These are phyloP conservation scores for Alexandromys oeconomus DNA, from an alignment of 2,797 vertebrate genomes.

Conservation along the genomic window DNA sequence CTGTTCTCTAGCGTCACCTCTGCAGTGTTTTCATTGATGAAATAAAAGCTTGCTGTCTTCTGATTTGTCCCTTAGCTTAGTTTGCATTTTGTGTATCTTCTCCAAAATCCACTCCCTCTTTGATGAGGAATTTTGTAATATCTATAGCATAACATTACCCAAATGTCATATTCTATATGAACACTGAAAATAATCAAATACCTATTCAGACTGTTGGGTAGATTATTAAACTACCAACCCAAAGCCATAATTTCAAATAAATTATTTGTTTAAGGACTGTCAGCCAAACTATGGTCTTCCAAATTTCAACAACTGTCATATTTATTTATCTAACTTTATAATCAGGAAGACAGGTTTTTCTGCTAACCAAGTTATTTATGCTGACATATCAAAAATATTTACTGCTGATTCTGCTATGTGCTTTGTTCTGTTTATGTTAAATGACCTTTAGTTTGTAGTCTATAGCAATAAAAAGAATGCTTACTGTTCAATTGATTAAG, in stretches of 20 bases:
- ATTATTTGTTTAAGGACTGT: not conserved
- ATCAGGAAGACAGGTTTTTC: not conserved
- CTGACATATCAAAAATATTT: constrained; percentile 82
- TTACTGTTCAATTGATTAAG: constrained; percentile 89
- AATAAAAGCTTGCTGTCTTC: not conserved
- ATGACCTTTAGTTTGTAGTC: constrained; percentile 86
- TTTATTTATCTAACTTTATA: not conserved
- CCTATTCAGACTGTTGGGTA: not conserved
- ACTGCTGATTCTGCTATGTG: constrained; percentile 78
- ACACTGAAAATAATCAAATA: not conserved
- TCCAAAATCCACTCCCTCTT: not conserved
- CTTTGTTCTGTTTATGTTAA: constrained; percentile 85
- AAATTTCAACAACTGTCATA: not conserved
- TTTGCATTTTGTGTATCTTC: not conserved
- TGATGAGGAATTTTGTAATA: not conserved
- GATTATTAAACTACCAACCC: not conserved
- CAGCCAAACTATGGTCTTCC: not conserved
- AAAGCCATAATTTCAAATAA: constrained; percentile 24
- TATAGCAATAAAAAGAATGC: constrained; percentile 89
- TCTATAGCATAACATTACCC: not conserved
- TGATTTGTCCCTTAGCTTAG: not conserved
- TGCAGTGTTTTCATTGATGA: not conserved
- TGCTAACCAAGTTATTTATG: constrained; percentile 72
- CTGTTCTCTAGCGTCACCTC: not conserved
- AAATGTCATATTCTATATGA: not conserved